Evolutionary conservation across 2,797 vertebrate genomes (phyloP), one percentile per base, ranked within the genome.

Genomic region (Fistularia tabacaria): DNA sequence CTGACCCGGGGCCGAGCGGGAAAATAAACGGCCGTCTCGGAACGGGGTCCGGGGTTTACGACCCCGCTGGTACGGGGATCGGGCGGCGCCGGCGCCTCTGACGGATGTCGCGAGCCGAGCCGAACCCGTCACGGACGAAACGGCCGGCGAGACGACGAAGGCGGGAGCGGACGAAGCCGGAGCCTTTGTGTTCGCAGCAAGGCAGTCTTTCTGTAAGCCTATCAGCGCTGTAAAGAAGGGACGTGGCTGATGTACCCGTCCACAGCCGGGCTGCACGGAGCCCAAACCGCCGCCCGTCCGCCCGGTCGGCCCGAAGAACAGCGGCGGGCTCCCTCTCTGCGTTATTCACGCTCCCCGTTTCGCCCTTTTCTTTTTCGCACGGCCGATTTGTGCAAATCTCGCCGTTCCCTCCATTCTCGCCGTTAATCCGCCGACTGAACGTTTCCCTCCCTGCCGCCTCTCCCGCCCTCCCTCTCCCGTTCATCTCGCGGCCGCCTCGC

Each of bases 311-410:
- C 49, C 36, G 50, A 57, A 57, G 66, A 65, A 53, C 57, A 43
- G 36, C 59, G 49, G 46, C 36, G 45, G 62, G 67, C 75, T 62
- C 59, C 53, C 47, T 49, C 57, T 14, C 10, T 76, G 57, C 59
- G 78, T 85, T 71, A 84, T 84, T 81, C 73, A 82, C 62, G 46
- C 7, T 14, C 55, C 47, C 48, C 10, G 46, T 58, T 46, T 71
- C 64, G 49, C 43, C 62, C 54, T 61, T 61, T 59, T 57, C 53
- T 62, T 44, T 47, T 78, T 69, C 59, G 47, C 46, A 9, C 44
- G 37, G 36, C 11, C 52, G 56, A 49, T 66, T 75, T 63, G 46
- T 72, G 67, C 50, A 61, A 72, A 73, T 52, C 54, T 47, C 49
- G 55, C 55, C 3, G 9, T 64, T 71, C 57, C 38, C 39, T 15